Evolutionary conservation across 2,113 vertebrate species (phyloP), one percentile per base, ranked within the genome.

Genomic region (Embiotoca jacksoni): DNA sequence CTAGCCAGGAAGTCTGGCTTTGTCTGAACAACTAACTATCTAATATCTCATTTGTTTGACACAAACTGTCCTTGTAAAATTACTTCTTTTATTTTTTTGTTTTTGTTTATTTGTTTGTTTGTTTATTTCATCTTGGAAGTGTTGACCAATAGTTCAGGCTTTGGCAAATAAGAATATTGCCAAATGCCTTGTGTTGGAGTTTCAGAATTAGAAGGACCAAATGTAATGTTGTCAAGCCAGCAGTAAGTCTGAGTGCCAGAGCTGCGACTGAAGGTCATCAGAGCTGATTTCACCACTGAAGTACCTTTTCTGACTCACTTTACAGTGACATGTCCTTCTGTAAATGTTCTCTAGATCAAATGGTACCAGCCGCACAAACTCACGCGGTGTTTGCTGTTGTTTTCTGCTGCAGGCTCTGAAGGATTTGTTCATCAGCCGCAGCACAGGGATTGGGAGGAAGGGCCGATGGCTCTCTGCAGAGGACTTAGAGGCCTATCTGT

Each of bases 401-500:
- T 23, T 23, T 76, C 57, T 65, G 36, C 69, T 59, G 30, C 54
- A 99, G 98, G 94, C 96, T 58, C 89, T 99, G 83, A 98, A 96
- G 93, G 93, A 93, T 75, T 92, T 99, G 81, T 98, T 99, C 91
- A 97, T 96, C 69, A 98, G 97, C 90, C 95, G 95, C 31, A 95
- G 89, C 75, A 98, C 97, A 67, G 97, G 97, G 76, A 97, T 98
- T 50, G 95, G 96, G 56, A 94, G 92, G 73, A 98, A 97, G 93
- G 97, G 96, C 35, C 96, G 95, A 13, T 95, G 89, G 91, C 94
- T 99, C 73, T 97, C 96, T 52, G 85, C 94, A 30, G 98, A 98
- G 83, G 98, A 99, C 79, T 86, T 99, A 66, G 98, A 99, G 92
- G 97, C 98, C 60, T 99, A 99, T 68, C 86, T 99, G 74, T 98